Percentiles rank a stretch among this genome's conserved stretches.
Conservation (phyloP, 1,140 invertebrate genomes). For the Aphis craccivora region DNA sequence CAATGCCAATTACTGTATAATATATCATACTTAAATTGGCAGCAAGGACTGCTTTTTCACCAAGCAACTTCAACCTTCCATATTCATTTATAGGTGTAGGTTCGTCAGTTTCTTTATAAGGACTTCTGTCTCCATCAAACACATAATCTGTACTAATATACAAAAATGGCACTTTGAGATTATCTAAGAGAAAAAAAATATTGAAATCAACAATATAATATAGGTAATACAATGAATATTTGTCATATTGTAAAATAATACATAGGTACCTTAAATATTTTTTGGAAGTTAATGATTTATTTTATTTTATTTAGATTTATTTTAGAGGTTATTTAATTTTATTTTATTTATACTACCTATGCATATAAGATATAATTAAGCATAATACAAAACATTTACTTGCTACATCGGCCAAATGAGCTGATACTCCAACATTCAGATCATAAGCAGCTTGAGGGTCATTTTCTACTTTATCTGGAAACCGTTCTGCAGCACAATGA, state of each 20-base stretch:
- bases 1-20: background rate
- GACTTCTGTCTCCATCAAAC: slow-evolving; percentile 69
- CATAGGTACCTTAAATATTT: background rate
- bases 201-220: background rate
- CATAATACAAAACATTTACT: slow-evolving; percentile 63
- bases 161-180: slow-evolving; percentile 63
- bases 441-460: slow-evolving; percentile 64
- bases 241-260: background rate
- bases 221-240: background rate
- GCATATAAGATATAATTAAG: background rate
- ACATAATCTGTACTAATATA: slow-evolving; percentile 72
- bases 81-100: slow-evolving; percentile 69
- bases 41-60: slow-evolving; percentile 65
- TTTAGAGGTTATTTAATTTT: background rate
- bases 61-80: slow-evolving; percentile 67
- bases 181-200: slow-evolving; percentile 12
- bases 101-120: slow-evolving; percentile 65
- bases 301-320: background rate
- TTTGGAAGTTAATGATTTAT: background rate
- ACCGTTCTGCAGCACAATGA: slow-evolving; percentile 68
- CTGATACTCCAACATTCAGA: slow-evolving; percentile 67
- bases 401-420: slow-evolving; percentile 65
- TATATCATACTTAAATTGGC: slow-evolving; percentile 31
- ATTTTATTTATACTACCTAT: background rate
- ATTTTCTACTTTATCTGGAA: slow-evolving; percentile 68